Percentiles rank a stretch among this genome's conserved stretches.
These are phyloP conservation scores for Cyprinodon variegatus DNA, from an alignment of 2,113 vertebrate species.

Conservation along the genomic window DNA sequence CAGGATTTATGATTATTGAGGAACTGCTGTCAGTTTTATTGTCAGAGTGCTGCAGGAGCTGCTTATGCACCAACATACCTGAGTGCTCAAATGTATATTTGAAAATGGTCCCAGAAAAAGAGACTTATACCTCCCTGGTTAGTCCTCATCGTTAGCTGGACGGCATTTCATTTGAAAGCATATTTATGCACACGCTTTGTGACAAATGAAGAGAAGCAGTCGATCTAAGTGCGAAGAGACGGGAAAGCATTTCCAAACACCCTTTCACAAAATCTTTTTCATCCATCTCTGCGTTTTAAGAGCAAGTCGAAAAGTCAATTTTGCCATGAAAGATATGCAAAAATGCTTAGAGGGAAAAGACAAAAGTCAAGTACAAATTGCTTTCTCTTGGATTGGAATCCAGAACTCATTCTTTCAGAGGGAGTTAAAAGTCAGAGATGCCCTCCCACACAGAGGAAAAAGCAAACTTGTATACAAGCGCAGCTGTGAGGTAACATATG, in stretches of 20 bases:
- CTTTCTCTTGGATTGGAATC: slow-evolving; percentile 45
- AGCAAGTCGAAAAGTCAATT: slow-evolving; percentile 35
- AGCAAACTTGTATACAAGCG: slow-evolving; percentile 13
- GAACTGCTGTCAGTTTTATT: slow-evolving; percentile 29
- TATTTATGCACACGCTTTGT: slow-evolving; percentile 12
- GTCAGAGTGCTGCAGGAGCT: not conserved
- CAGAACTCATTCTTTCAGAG: slow-evolving; percentile 41
- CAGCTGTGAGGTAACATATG: slow-evolving; percentile 15
- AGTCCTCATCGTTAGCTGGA: not conserved
- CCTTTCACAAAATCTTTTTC: slow-evolving; percentile 20
- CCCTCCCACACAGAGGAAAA: slow-evolving; percentile 55
- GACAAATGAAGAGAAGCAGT: not conserved
- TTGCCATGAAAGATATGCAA: slow-evolving; percentile 21
- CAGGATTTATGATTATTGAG: slow-evolving; percentile 55
- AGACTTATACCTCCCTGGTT: not conserved
- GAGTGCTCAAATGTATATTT: not conserved
- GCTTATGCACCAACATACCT: not conserved
- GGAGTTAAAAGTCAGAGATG: slow-evolving; percentile 47
- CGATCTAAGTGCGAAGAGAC: not conserved
- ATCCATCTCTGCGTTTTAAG: slow-evolving; percentile 32
- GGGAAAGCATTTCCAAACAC: slow-evolving; percentile 2
- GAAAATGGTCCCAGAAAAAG: not conserved
- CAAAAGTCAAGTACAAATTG: slow-evolving; percentile 47
- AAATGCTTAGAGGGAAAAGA: slow-evolving; percentile 24
- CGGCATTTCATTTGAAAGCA: slow-evolving; percentile 19